These are phyloP conservation scores for Semaprochilodus insignis DNA, from an alignment of 2,797 vertebrate genomes.

Conservation along the genomic window DNA sequence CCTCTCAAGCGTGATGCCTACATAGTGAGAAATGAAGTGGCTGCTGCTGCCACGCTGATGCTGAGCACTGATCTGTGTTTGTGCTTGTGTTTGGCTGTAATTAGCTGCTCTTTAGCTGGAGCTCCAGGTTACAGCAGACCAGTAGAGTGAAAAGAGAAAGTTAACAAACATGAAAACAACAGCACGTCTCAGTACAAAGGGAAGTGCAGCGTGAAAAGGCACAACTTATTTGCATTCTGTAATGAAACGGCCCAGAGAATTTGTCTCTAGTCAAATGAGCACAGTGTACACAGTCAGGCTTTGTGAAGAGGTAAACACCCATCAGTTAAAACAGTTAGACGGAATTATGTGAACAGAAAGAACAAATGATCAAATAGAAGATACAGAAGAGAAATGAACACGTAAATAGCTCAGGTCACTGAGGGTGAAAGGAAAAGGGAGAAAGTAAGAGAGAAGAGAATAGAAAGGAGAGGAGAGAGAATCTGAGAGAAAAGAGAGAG, in stretches of 20 bases:
- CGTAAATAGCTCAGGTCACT: too few species aligned
- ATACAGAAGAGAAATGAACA: neutral
- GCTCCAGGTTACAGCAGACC: neutral
- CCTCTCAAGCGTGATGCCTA: neutral
- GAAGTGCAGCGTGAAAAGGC: neutral
- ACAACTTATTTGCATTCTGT: conserved; percentile 46
- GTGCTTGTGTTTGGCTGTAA: neutral
- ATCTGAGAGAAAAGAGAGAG: neutral
- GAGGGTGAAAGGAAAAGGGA: too few species aligned
- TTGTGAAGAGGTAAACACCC: neutral
- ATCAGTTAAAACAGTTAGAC: neutral
- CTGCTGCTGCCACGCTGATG: too few species aligned
- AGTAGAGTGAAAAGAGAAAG: conserved; percentile 6
- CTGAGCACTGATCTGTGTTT: neutral
- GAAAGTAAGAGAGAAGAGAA: neutral
- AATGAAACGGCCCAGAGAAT: conserved; percentile 36
- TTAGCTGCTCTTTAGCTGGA: neutral
- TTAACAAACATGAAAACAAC: neutral
- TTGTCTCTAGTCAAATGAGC: conserved; percentile 54
- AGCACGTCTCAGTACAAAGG: neutral
- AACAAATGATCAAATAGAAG: too few species aligned
- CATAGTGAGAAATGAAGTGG: neutral
- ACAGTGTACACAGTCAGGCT: neutral
- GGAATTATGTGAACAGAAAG: too few species aligned
- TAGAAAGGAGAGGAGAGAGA: neutral